Evolutionary conservation across 2,113 vertebrate species (phyloP), one percentile per base, ranked within the genome.

Genomic region (Oenanthe melanoleuca): DNA sequence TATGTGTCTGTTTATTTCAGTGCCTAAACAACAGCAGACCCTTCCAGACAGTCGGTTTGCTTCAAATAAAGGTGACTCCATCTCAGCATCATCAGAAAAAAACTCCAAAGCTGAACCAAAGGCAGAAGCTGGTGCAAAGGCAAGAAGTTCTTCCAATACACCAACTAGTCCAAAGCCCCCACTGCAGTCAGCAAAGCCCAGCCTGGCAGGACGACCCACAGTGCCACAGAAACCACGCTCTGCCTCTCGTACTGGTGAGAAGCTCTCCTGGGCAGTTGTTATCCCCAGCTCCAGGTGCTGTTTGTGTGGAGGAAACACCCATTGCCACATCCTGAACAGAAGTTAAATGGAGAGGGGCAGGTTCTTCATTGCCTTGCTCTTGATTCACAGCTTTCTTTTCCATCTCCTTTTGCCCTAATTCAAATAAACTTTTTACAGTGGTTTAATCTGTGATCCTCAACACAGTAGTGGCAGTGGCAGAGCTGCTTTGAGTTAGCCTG

Each of bases 161-260:
- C 98, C 98, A 0, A 96, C 98, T 5, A 99, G 98, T 93, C 98
- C 98, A 1, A 99, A 99, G 94, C 98, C 99, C 7, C 98, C 97
- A 9, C 97, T 98, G 40, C 99, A 99, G 94, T 97, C 98, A 26
- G 60, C 98, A 8, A 99, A 99, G 94, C 99, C 99, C 16, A 93
- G 97, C 69, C 97, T 98, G 67, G 97, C 97, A 33, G 98, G 98
- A 47, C 98, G 99, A 19, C 99, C 99, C 45, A 96, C 97, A 20
- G 98, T 99, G 94, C 98, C 98, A 0, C 99, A 98, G 96, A 99
- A 99, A 69, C 99, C 99, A 1, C 98, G 98, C 72, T 98, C 98
- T 42, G 80, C 97, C 93, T 98, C 97, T 20, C 94, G 98, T 83
- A 98, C 98, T 34, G 99, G 99, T 99, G 97, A 98, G 97, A 25